Base-by-base conservation (phyloP, 2,888 invertebrate genomes). In the Willowsia nigromaculata region DNA sequence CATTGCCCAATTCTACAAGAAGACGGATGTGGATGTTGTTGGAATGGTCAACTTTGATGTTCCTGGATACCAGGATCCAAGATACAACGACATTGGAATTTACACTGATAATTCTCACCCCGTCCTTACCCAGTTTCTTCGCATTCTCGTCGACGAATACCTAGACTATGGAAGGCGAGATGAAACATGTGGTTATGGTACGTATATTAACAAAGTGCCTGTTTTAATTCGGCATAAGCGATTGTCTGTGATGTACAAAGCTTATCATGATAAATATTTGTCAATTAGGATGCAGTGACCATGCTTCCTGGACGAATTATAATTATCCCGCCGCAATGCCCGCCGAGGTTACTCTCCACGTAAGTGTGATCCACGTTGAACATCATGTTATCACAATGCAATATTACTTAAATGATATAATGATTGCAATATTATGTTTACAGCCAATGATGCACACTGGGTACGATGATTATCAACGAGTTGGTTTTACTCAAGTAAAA, bases 41-140 rank as follows among this genome's bases (percentile, higher is more conserved):
- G 71, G 78, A 47, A 91, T 91, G 91, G 33, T 88, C 22, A 89
- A 91, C n/a, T 91, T 90, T 71, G 90, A 90, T 25, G 81, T 81
- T 59, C 37, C 37, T 1, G 81, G 81, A 37, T 81, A 81, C 50
- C 37, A 59, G 15, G 81, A 56, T 25, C 40, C 56, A 7, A 6
- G 43, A 25, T 50, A 59, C 0, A 74, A 15, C 9, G 56, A 47
- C 0, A 80, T 91, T 47, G 90, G 78, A 0, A 68, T 91, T 53
- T 68, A 85, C 27, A 90, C 90, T 2, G 91, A 91, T 30, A 76
- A 88, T 71, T 80, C 78, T 4, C 76, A 83, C 40, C 71, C 62
- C 7, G 78, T 43, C 3, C 53, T 91, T n/a, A 76, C 65, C 1
- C 59, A 83, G n/a, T 90, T 91, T 76, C 53, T 90, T 0, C 65